Conservation (phyloP, 2,113 vertebrate species). For the Tympanuchus pallidicinctus region DNA sequence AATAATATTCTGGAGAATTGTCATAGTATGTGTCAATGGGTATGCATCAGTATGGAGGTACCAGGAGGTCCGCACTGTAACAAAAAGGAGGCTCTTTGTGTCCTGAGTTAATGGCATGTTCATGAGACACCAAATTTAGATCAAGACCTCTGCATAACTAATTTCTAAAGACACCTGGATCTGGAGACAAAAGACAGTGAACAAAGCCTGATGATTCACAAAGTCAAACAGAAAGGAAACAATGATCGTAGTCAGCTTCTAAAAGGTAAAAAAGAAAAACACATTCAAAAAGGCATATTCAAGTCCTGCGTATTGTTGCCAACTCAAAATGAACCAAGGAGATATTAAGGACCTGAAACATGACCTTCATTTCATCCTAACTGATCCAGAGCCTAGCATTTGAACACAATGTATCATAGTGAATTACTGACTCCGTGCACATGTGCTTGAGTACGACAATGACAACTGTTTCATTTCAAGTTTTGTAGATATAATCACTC, state of each 20-base stretch:
- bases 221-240: neutral
- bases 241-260: neutral
- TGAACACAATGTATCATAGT: neutral
- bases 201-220: neutral
- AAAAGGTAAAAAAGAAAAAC: neutral
- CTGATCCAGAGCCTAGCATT: neutral
- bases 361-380: fast-evolving
- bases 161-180: neutral
- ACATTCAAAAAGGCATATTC: neutral
- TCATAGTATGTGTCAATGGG: fast-evolving
- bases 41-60: neutral
- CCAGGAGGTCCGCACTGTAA: neutral
- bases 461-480: neutral
- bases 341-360: neutral
- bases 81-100: neutral
- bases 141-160: neutral
- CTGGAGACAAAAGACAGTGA: neutral
- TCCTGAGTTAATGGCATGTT: neutral
- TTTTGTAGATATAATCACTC: neutral
- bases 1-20: neutral
- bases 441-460: neutral
- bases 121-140: neutral
- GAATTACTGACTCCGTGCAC: fast-evolving
- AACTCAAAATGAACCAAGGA: neutral
- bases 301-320: neutral